These are phyloP conservation scores for Ia io DNA, from an alignment of 2,113 vertebrate genomes.

Conservation along the genomic window DNA sequence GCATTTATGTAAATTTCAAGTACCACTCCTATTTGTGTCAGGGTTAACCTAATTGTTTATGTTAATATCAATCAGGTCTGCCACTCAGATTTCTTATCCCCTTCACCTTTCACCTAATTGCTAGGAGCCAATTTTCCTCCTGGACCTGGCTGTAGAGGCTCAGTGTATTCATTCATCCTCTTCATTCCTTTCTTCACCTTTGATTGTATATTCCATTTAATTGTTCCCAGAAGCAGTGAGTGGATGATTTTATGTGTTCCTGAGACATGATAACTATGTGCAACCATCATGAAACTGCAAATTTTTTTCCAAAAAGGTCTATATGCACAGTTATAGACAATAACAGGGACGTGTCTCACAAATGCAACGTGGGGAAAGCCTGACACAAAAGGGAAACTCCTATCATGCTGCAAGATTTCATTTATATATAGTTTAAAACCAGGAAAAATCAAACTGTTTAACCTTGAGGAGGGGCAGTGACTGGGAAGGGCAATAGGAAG, in stretches of 20 bases:
- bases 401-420: background rate
- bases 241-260: conserved; percentile 32
- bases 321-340: background rate
- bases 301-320: background rate
- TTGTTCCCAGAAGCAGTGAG: conserved; percentile 11
- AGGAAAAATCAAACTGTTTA: background rate
- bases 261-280: background rate
- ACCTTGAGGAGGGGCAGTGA: background rate
- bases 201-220: conserved; percentile 11
- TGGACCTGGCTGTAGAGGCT: background rate
- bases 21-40: conserved; percentile 64
- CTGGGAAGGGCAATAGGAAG: background rate
- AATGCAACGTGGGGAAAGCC: background rate
- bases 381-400: background rate
- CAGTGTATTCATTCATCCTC: background rate
- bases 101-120: conserved; percentile 66
- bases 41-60: conserved; percentile 65
- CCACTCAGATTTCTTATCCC: conserved; percentile 42
- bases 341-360: background rate
- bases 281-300: background rate
- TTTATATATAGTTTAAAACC: background rate
- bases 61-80: conserved; percentile 70
- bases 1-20: conserved; percentile 75
- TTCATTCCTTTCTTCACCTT: background rate
- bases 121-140: conserved; percentile 35